Percentiles rank a stretch among this genome's conserved stretches.
These are phyloP conservation scores for Apamea crenata DNA, from an alignment of 2,888 invertebrate genomes.

Conservation along the genomic window DNA sequence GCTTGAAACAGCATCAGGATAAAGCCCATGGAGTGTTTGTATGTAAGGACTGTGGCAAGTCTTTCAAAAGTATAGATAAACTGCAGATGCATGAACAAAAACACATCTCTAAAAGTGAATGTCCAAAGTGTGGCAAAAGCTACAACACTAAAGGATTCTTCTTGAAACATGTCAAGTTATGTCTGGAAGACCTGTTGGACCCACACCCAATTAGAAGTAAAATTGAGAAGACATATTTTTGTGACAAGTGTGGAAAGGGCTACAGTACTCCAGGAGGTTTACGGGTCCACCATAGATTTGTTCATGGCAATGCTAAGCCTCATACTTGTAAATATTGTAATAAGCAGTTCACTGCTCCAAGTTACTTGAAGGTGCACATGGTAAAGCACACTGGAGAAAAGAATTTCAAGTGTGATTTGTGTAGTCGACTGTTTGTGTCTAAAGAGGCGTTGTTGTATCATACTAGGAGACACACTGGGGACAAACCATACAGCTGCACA, in stretches of 20 bases:
- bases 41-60: constrained; percentile 84
- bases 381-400: constrained; percentile 85
- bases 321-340: constrained; percentile 83
- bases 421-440: constrained; percentile 82
- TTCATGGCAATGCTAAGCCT: constrained; percentile 83
- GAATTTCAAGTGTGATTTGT: constrained; percentile 83
- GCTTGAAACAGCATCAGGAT: constrained; percentile 76
- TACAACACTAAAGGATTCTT: constrained; percentile 83
- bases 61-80: constrained; percentile 77
- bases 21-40: constrained; percentile 74
- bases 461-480: constrained; percentile 85
- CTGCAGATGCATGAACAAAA: constrained; percentile 81
- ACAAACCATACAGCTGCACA: constrained; percentile 84
- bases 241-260: constrained; percentile 82
- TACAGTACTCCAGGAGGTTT: constrained; percentile 85
- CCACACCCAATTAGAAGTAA: constrained; percentile 82
- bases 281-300: constrained; percentile 83
- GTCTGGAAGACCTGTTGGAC: constrained; percentile 79
- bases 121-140: constrained; percentile 84
- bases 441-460: constrained; percentile 86
- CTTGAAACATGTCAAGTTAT: constrained; percentile 81
- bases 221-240: constrained; percentile 76
- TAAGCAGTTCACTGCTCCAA: constrained; percentile 86
- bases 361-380: constrained; percentile 84
- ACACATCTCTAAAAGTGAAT: constrained; percentile 78